Evolutionary conservation across 2,113 vertebrate genomes (phyloP), one percentile per base, ranked within the genome.

Genomic region (Callospermophilus lateralis): DNA sequence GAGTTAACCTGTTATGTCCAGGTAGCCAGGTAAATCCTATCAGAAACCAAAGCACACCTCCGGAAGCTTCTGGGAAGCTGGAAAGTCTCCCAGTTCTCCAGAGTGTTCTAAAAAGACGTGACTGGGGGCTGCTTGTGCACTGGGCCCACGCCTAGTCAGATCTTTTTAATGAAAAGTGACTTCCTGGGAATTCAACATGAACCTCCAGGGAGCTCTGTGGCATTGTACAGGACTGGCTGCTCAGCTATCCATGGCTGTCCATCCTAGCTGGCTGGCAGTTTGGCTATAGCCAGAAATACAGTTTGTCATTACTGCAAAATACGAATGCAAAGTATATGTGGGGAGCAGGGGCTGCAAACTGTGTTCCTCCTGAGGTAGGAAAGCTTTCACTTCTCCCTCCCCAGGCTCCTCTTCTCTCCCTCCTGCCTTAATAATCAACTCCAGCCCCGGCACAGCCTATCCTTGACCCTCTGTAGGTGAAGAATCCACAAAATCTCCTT

Each of bases 131-230:
- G 11, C 51, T 74, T 37, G n/a, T 1, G 13, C n/a, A 58, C n/a
- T 7, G n/a, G 15, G 34, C 22, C n/a, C 34, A 68, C 11, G 42
- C 15, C 28, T 30, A 17, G 72, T n/a, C 3, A 3, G 63, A 68
- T 51, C 65, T 88, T 91, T 76, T 39, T 30, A 94, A 74, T 45
- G 77, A 37, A 61, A 73, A 74, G 72, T 16, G 28, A 80, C 19
- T 79, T 95, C 39, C 22, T 39, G 8, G 39, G 45, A 84, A 93
- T 86, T 90, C 68, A 90, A 92, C 93, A 74, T 17, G 45, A 93
- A 55, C 73, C 34, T 15, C 45, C 73, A 28, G 28, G 24, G 53
- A 3, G 0, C 30, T 55, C 92, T 74, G 24, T 30, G 77, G 58
- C 61, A 37, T 85, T 95, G 87, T 84, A 87, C 6, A 20, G 72